phyloP scores from a whole-genome alignment of 2,113 vertebrate genomes.

The Pomatostomus ruficeps region DNA sequence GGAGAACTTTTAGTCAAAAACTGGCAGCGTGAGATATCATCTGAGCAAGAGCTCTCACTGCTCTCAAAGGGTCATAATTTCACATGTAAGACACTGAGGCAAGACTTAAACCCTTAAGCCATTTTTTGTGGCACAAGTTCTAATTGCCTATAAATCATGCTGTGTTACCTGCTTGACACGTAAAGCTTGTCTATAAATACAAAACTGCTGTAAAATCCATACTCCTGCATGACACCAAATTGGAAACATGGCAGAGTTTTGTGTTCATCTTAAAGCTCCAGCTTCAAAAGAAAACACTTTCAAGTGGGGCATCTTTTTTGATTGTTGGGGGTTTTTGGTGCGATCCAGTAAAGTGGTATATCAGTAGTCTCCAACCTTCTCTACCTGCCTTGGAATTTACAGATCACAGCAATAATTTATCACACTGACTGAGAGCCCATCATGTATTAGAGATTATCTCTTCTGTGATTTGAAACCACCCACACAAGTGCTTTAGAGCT shows the following conservation, averaged over 20 bases:
- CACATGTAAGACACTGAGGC: neutral
- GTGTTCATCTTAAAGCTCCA: neutral
- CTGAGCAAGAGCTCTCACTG: neutral
- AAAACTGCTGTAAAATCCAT: neutral
- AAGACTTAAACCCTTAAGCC: neutral
- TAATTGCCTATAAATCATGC: conserved; percentile 3
- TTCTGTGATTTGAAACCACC: conserved; percentile 48
- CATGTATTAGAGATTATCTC: neutral
- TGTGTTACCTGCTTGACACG: neutral
- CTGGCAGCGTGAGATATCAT: neutral
- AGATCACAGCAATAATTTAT: conserved; percentile 8
- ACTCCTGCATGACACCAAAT: neutral
- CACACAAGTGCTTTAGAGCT: neutral
- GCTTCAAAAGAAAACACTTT: neutral
- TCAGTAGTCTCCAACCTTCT: neutral
- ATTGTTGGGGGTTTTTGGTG: neutral
- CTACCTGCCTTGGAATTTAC: neutral
- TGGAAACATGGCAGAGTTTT: neutral
- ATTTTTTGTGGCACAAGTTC: neutral
- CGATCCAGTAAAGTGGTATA: neutral
- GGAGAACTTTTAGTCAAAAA: neutral
- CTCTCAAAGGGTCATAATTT: neutral
- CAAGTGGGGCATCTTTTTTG: neutral
- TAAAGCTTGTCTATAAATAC: conserved; percentile 21
- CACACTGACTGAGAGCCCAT: neutral